Base-by-base conservation (phyloP, 2,113 vertebrate genomes). In the Dipodomys ordii region DNA sequence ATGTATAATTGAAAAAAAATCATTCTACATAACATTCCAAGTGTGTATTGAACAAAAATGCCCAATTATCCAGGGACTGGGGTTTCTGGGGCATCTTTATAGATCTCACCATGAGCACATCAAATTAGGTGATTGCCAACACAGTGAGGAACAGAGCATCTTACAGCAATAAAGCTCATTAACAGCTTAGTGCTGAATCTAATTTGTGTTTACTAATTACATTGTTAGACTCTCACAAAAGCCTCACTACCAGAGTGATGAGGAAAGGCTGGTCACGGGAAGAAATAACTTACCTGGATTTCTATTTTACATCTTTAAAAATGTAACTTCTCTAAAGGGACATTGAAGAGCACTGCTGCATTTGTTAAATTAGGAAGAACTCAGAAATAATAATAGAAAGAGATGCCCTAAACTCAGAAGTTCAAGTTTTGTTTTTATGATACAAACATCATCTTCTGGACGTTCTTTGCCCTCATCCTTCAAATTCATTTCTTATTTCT, bases 1-100 rank as follows among this genome's bases (percentile, higher is more conserved):
- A 90, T 15, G 35, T 79, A 81, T 83, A 92, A 94, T 88, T 95
- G 92, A 94, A 89, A 90, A 95, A 95, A 91, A 95, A 92, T 89
- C 83, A 90, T 62, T 90, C 67, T 93, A 81, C 30, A 77, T 72
- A 94, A 97, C 96, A 94, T 69, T 95, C 67, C 80, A 96, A 87
- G 12, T 53, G 53, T 87, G 0, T 68, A 86, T 83, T 88, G 30
- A 92, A 93, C 22, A 92, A 78, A 95, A 97, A 87, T 0, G 72
- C 15, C 2, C 60, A 91, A 89, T 88, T 94, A 96, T 78, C 67
- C 86, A 96, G 7, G 57, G 23, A 92, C 11, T 92, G 28, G 1
- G 57, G 15, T 92, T 87, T 97, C 90, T 93, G 57, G 83, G 16
- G 4, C 13, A 25, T 87, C 76, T 81, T 28, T 96, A 65, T 19